Evolutionary conservation across 2,888 invertebrate genomes (phyloP).

Genomic region (Mellilla xanthometata): DNA sequence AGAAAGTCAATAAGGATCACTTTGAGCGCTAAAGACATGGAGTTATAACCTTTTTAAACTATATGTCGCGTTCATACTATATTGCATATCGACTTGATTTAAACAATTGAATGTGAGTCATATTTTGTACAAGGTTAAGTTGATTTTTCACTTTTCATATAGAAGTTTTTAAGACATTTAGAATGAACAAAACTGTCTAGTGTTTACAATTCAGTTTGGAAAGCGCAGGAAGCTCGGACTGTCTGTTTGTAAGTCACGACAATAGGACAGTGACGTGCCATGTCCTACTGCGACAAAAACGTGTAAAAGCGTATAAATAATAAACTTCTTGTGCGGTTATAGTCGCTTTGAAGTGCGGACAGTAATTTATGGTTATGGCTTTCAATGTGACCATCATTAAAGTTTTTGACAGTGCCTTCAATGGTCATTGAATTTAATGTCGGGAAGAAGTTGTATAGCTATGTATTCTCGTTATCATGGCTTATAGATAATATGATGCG

Average conservation of each 20-base stretch:
- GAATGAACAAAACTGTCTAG: constrained; percentile 9
- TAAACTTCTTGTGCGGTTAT: constrained; percentile 46
- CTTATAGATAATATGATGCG: no score
- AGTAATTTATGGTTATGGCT: constrained; percentile 44
- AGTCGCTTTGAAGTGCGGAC: constrained; percentile 35
- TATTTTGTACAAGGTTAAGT: not conserved
- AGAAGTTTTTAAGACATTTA: not conserved
- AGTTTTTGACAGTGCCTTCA: constrained; percentile 14
- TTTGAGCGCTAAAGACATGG: no score
- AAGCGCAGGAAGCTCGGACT: constrained; percentile 68
- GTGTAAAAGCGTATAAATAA: constrained; percentile 34
- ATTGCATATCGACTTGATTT: not conserved
- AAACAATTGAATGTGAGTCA: not conserved
- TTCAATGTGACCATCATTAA: constrained; percentile 26
- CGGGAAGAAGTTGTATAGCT: not conserved
- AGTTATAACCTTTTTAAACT: no score
- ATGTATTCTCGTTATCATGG: not conserved
- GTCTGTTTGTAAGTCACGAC: constrained; percentile 63
- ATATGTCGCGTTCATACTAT: not conserved
- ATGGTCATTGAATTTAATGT: constrained; percentile 8
- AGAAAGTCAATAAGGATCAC: rapidly evolving
- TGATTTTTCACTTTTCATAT: not conserved
- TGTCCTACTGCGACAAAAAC: constrained; percentile 38
- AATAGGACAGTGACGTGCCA: constrained; percentile 52
- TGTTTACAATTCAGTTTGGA: constrained; percentile 59